Evolutionary conservation across 2,113 vertebrate species (phyloP).

Genomic region (Cyrtonyx montezumae): DNA sequence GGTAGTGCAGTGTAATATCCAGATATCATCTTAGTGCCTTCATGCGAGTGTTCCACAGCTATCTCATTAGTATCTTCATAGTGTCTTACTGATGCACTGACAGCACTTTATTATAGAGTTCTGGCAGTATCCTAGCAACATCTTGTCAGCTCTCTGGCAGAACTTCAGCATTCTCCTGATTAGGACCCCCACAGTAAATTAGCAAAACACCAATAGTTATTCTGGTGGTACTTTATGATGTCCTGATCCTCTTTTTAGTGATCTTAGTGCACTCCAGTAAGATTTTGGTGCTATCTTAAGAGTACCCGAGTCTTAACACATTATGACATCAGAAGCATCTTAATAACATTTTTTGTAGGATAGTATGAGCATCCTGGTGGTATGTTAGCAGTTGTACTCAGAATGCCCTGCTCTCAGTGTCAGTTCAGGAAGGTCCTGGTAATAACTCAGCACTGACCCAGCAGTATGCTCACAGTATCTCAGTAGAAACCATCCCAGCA

Average conservation of each 20-base stretch:
- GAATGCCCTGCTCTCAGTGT: rapidly evolving
- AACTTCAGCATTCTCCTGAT: too few relatives aligned
- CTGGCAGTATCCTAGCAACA: neutral
- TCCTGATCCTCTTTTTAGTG: neutral
- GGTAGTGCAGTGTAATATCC: rapidly evolving
- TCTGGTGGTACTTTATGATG: neutral
- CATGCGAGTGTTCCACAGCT: neutral
- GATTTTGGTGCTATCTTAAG: neutral
- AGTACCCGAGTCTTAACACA: rapidly evolving
- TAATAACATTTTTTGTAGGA: neutral
- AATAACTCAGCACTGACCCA: rapidly evolving
- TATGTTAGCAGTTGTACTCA: neutral
- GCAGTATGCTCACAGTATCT: rapidly evolving
- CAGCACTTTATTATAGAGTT: neutral
- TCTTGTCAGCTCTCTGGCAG: too few relatives aligned
- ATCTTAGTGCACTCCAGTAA: neutral
- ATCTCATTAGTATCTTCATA: neutral
- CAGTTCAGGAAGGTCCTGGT: neutral
- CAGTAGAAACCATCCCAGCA: neutral
- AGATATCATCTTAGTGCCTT: neutral
- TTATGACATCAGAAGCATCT: neutral
- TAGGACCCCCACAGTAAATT: too few relatives aligned
- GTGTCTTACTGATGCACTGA: neutral
- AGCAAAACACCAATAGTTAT: neutral
- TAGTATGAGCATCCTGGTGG: neutral